phyloP scores from a whole-genome alignment of 2,888 invertebrate species.

The Salticus scenicus region DNA sequence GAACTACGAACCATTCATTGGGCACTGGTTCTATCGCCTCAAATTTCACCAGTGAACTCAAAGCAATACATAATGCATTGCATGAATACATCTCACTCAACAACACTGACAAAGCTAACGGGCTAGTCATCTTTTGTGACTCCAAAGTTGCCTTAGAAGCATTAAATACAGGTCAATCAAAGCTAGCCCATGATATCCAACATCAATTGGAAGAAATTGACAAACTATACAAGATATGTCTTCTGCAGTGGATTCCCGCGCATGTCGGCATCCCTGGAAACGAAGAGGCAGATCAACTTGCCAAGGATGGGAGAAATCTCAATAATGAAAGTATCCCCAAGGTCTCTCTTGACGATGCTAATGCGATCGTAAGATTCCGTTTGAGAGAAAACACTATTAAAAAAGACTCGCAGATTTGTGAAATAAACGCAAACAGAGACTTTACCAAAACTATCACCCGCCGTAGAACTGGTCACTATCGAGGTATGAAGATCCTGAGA shows the following conservation, averaged over 20 bases:
- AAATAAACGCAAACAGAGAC: no score
- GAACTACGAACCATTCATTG: background rate
- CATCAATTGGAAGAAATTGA: no score
- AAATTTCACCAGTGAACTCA: conserved; percentile 26
- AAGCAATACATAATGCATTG: background rate
- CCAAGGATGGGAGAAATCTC: background rate
- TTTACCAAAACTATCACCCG: no score
- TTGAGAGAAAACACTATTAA: background rate
- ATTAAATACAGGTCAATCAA: no score
- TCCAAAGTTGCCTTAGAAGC: background rate
- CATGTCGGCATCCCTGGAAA: background rate
- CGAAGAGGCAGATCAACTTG: background rate
- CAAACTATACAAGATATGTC: background rate
- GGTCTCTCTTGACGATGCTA: background rate
- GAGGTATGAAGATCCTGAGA: no score
- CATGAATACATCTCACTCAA: background rate
- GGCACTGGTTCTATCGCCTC: background rate
- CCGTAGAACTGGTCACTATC: no score
- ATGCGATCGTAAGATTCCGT: background rate
- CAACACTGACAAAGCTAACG: background rate
- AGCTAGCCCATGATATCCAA: no score
- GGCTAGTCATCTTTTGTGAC: background rate
- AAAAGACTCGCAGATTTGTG: no score
- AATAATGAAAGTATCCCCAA: background rate
- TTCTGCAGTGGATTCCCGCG: background rate